Base-by-base conservation (phyloP, 2,888 invertebrate genomes). In the Erpobdella octoculata region DNA sequence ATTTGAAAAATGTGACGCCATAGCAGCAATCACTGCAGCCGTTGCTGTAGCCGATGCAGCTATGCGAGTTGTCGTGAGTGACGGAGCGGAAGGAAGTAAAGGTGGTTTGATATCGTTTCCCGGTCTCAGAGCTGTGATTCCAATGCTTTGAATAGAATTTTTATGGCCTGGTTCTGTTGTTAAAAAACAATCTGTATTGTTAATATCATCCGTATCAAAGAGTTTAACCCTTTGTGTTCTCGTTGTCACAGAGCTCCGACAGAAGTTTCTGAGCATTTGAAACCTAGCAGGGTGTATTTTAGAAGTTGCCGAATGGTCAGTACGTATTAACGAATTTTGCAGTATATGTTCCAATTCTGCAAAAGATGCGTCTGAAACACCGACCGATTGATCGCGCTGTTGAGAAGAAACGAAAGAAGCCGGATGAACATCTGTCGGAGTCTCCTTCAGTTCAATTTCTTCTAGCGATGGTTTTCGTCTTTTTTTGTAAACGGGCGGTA, bases 341-440 rank as follows among this genome's bases (percentile, higher is more conserved):
- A 62, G 62, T 8, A 62, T 31, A 8, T 31, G 21, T 31, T 62
- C 62, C 31, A 62, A n/a, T 31, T 62, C 62, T 6, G 33, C 31
- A 33, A 62, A 62, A 6, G 31, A 33, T 33, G 28, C 62, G 15
- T 62, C 62, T 0, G 62, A 62, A 9, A 62, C 62, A 8, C 33
- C 62, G 1, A 62, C 35, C 9, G 62, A 62, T 62, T 62, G 62
- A 31, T 62, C 62, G 18, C 62, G 33, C n/a, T n/a, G n/a, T n/a
- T n/a, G n/a, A 31, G 33, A 62, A 1, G 62, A 62, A n/a, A 53
- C 8, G 53, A 28, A 4, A n/a, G 53, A 53, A 6, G 15, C 21
- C 6, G 53, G 28, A 28, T 25, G 8, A 28, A 28, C 21, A 53
- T 25, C 28, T 21, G 9, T 21, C 15, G 53, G 1, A 25, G 21